Evolutionary conservation across 2,797 vertebrate species (phyloP), one percentile per base, ranked within the genome.

Genomic region (Enteromius thamalakanensis): DNA sequence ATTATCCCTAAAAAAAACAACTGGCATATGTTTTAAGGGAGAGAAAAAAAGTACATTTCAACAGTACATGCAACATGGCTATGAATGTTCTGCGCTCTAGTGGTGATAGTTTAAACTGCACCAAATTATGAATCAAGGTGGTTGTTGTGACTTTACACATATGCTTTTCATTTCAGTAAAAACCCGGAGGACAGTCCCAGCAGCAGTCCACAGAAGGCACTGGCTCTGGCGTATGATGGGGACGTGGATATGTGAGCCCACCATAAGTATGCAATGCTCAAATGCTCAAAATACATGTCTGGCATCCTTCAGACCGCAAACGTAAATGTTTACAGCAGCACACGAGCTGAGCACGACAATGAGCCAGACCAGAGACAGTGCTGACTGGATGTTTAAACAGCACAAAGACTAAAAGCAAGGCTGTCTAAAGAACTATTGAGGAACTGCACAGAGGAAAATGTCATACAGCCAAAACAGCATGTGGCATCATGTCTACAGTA

Each of bases 171-270:
- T 78, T 68, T 40, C 92, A 97, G 96, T 92, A 96, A 95, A 94
- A 96, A 93, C 86, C 91, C 93, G 2, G 94, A 94, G 90, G 92
- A 92, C 84, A 93, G 93, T 90, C 94, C 93, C 86, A 84, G 93
- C 89, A 89, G 94, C 87, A 94, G 94, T 1, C 94, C 95, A 65
- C 95, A 95, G 90, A 96, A 96, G 88, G 94, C 95, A 90, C 92
- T 96, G 67, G 94, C 96, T 83, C 93, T 97, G 90, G 95, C 95
- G 83, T 97, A 97, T 0, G 96, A 96, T 40, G 94, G 95, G 90
- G 95, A 97, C 80, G 76, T 95, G 90, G 96, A 96, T 88, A 96
- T 97, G 96, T 97, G 92, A 95, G 55, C 40, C 17, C 12, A 75
- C 83, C 12, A 4, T 47, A 58, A 21, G 81, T 80, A 84, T 84